These are phyloP conservation scores for Patagioenas fasciata DNA, from an alignment of 2,113 vertebrate genomes.

Conservation along the genomic window DNA sequence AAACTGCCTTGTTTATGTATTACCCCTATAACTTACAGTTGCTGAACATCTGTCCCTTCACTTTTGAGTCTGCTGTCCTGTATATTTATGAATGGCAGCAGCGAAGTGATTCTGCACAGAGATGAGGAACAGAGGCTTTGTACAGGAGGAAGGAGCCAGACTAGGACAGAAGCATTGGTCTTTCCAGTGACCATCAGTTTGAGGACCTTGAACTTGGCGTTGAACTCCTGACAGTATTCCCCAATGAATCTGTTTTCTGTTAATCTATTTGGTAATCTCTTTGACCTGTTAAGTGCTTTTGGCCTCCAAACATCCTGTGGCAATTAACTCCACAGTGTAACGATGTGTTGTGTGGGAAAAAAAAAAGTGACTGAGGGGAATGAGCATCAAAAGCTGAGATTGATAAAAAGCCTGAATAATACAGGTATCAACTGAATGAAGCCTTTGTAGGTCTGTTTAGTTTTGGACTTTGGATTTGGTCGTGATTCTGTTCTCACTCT, in stretches of 20 bases:
- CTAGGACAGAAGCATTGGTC: not conserved
- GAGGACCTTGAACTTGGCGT: not conserved
- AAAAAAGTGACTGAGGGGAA: not conserved
- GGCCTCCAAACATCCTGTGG: conserved; percentile 1
- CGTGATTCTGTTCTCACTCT: not conserved
- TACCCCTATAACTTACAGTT: not conserved
- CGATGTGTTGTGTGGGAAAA: not conserved
- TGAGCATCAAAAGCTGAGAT: not conserved
- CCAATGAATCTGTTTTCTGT: not conserved
- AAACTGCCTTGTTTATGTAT: not conserved
- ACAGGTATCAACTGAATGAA: not conserved
- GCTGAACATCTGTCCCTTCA: not conserved
- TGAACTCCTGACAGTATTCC: not conserved
- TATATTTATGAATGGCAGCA: not conserved
- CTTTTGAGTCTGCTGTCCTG: not conserved
- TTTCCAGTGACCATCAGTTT: not conserved
- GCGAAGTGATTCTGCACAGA: not conserved
- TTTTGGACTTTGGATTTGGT: not conserved
- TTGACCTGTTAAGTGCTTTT: not conserved
- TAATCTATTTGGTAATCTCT: not conserved
- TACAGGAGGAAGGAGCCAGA: not conserved
- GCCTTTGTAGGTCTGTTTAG: not conserved
- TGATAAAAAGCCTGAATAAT: not conserved
- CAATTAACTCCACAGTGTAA: not conserved
- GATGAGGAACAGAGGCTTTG: not conserved